Evolutionary conservation across 2,888 invertebrate species (phyloP), one percentile per base, ranked within the genome.

Genomic region (Copidosoma aretas): DNA sequence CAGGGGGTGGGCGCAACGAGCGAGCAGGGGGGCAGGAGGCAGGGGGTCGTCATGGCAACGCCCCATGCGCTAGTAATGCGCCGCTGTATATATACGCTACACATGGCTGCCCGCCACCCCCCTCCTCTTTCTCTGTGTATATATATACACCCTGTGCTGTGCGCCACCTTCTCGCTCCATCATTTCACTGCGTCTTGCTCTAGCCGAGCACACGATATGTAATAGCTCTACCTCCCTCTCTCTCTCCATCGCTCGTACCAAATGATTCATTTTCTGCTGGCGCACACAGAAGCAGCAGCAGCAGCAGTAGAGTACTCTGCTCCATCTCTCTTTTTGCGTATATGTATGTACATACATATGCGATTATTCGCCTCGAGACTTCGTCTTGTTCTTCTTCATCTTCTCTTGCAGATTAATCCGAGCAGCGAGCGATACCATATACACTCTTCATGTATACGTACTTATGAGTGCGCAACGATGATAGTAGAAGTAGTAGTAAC

Each of bases 1-100:
- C 49, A 22, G 53, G 43, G 41, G 56, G 39, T 24, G 51, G n/a
- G 24, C n/a, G 14, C 32, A 32, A 10, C 14, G 59, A 46, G 59
- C 54, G 74, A n/a, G n/a, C n/a, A n/a, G 77, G 76, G 77, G 78
- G 75, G 72, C 74, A 75, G 76, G 73, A 76, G 78, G 77, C 75
- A 77, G 79, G 80, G n/a, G 75, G 81, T 83, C 81, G 75, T 81
- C 82, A 82, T 82, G 78, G 82, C 81, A 81, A 82, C 83, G 80
- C 82, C 83, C 82, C 78, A 80, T 78, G 78, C 77, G 76, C 78
- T 75, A 77, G 78, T 77, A 79, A 64, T 67, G 63, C 62, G 60
- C 60, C 74, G n/a, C 64, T 52, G 46, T 58, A 32, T 32, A 32
- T 8, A 32, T 8, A 32, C 59, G 67, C 65, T 22, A 53, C 56